Evolutionary conservation across 2,888 invertebrate species (phyloP), one percentile per base, ranked within the genome.

Genomic region (Oxystoma pomonae): DNA sequence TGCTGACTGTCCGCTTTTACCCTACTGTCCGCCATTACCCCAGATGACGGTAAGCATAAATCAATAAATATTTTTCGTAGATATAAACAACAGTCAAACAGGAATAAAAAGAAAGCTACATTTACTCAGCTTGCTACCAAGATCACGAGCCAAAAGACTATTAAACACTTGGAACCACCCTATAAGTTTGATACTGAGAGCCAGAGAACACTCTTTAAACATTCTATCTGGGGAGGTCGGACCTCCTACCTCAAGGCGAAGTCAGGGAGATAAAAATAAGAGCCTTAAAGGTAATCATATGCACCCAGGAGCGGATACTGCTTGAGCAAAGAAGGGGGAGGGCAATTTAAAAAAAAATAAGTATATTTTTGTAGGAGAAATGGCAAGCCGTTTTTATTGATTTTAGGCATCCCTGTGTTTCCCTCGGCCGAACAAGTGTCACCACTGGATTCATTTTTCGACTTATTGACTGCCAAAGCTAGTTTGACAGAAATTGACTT

Each of bases 401-500:
- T 77, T 78, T n/a, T 74, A 89, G 91, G 90, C 62, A 82, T 90
- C 69, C 88, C 90, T 17, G 89, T 90, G 9, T 85, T 89, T 70
- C 89, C 89, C 5, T 87, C 89, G 1, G 87, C 86, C 22, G 90
- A 91, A 75, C 85, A 87, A 61, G 82, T 86, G 16, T 91, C 92
- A 3, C 92, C 94, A 0, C 81, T 94, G 68, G 92, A 94, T 76
- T 92, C 92, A 2, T 93, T 94, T 77, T 82, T 94, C 64, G 92
- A 93, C 79, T 82, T 94, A 63, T 82, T 94, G 53, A 93, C 93
- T 0, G 94, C 93, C 5, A 94, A 94, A 82, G 93, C 93, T 16
- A 93, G 90, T 76, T 85, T 93, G 65, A 89, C 91, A 66, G 93
- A 94, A 75, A 80, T 94, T 71, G 93, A 94, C 79, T 92, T 94